A percentile compares a stretch with the other conserved stretches of the same genome.
Conservation (phyloP, 2,113 vertebrate species). For the Limanda limanda region DNA sequence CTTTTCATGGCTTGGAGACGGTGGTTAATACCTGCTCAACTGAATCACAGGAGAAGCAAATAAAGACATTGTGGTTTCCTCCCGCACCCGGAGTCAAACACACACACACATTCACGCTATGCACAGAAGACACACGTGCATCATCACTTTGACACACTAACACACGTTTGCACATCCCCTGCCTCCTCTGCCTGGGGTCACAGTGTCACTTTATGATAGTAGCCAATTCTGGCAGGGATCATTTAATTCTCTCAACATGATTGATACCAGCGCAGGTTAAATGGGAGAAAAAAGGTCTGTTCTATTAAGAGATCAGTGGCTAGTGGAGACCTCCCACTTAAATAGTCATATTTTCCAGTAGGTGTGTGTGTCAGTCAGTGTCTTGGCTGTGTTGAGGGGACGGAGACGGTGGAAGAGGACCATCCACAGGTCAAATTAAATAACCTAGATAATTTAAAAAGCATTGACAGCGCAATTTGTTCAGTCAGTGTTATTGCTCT, state of each 20-base stretch:
- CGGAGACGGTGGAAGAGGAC: constrained; percentile 82
- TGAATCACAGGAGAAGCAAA: constrained; percentile 95
- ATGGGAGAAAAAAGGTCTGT: constrained; percentile 92
- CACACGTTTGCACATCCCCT: constrained; percentile 27
- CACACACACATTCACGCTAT: constrained; percentile 24
- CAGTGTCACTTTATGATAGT: constrained; percentile 96
- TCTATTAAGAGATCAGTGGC: constrained; percentile 97
- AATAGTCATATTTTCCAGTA: constrained; percentile 82
- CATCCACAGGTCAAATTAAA: constrained; percentile 97
- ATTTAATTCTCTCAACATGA: constrained; percentile 96
- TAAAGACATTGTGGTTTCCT: constrained; percentile 87
- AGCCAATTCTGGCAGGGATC: constrained; percentile 95
- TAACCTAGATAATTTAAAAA: constrained; percentile 98
- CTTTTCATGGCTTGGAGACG: constrained; percentile 94
- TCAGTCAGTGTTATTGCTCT: constrained; percentile 94
- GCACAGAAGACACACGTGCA: constrained; percentile 13
- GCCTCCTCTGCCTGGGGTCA: constrained; percentile 84
- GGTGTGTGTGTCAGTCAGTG: constrained; percentile 48
- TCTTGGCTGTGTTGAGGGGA: constrained; percentile 82
- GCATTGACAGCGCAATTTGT: constrained; percentile 96
- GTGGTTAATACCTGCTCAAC: constrained; percentile 97
- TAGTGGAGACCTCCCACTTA: constrained; percentile 98
- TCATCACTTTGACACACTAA: constrained; percentile 44
- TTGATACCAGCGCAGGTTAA: constrained; percentile 94
- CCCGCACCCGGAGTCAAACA: constrained; percentile 30